Conservation (phyloP, 2,797 vertebrate genomes). For the Sciurus vulgaris region DNA sequence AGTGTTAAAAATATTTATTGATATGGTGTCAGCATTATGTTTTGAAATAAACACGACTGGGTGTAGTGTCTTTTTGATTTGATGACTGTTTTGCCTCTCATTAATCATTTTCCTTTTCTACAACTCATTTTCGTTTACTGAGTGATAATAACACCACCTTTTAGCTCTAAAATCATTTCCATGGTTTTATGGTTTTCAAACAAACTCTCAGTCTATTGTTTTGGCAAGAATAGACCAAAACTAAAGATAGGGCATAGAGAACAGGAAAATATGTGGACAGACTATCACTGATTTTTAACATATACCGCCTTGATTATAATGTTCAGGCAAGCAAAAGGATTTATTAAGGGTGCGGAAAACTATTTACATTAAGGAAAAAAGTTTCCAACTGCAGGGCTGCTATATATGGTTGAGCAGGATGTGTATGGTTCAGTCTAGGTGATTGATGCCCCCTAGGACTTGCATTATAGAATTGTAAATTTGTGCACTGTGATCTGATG, state of each 20-base stretch:
- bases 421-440: background rate
- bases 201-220: background rate
- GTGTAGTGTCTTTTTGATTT: conserved; percentile 28
- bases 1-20: conserved; percentile 76
- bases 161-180: background rate
- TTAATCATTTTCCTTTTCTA: background rate
- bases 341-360: background rate
- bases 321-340: background rate
- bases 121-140: background rate
- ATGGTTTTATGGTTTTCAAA: background rate
- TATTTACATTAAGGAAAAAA: background rate
- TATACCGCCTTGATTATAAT: background rate
- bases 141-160: background rate
- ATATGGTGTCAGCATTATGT: conserved; percentile 38
- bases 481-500: background rate
- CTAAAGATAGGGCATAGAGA: background rate
- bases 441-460: background rate
- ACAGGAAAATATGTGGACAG: background rate
- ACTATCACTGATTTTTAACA: background rate
- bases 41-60: conserved; percentile 77
- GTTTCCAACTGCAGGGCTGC: background rate
- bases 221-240: conserved; percentile 20
- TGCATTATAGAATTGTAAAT: background rate
- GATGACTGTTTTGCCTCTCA: conserved; percentile 13
- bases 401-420: background rate